Base-by-base conservation (phyloP, 2,113 vertebrate genomes). In the Semnopithecus entellus region DNA sequence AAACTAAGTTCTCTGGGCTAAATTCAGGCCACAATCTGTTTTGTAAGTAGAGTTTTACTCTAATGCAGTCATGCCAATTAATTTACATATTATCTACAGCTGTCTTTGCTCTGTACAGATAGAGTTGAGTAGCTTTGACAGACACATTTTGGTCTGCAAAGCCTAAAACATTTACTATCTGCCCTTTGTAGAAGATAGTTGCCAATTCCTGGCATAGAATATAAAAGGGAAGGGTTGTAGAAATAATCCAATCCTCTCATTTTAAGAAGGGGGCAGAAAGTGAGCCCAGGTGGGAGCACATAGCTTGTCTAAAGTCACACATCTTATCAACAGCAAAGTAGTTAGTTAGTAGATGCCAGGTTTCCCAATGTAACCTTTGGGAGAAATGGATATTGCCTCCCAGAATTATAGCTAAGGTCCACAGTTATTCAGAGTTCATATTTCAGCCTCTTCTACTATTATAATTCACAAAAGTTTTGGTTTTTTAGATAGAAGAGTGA, bases 11-110 rank as follows among this genome's bases (percentile, higher is more conserved):
- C 52, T 50, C 1, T 23, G 50, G n/a, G 20, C 23, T 59, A 84
- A 83, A 88, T 68, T 2, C 52, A 87, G 73, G 80, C 16, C 22
- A 45, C 68, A 79, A 30, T 30, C 17, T 87, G 6, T 43, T 88
- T 94, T 83, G 30, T 48, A 94, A 94, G 61, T 32, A 23, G 20
- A 96, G n/a, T 87, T 92, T 87, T 82, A 90, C 45, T 83, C 52
- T 45, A 90, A 92, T 66, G 27, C 45, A 88, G 20, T 22, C 80
- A 90, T 35, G 20, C 18, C 68, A 88, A 13, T 91, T 94, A 40
- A 78, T 94, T 92, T 87, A 43, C 52, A 55, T 61, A 90, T 35
- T 73, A 40, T 59, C 64, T 84, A 25, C n/a, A 91, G 72, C 82
- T 88, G 35, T 20, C 93, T 93, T 66, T 83, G 79, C 35, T 45